Percentiles rank a stretch among this genome's conserved stretches.
Evolutionary conservation across 2,113 vertebrate species (phyloP).

Genomic region (Nematolebias whitei): DNA sequence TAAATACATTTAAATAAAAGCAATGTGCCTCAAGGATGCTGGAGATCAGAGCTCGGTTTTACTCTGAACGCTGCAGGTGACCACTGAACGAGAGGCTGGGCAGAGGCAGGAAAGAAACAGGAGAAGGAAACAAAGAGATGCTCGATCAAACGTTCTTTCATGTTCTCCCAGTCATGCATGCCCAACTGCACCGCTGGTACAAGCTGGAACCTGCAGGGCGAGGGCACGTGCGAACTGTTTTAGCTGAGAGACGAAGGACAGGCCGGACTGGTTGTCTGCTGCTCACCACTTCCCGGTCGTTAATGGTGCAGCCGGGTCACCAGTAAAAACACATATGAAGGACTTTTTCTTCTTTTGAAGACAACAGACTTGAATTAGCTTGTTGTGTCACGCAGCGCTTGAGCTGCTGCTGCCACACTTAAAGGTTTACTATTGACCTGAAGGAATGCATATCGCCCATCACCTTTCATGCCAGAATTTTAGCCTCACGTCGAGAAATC

Average conservation of each 20-base stretch:
- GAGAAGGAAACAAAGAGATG: slow-evolving; percentile 16
- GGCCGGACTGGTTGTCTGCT: slow-evolving; percentile 26
- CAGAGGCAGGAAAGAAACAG: not conserved
- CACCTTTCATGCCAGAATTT: no score
- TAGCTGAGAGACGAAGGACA: slow-evolving; percentile 33
- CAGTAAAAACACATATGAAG: not conserved
- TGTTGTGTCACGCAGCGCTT: not conserved
- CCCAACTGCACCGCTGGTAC: slow-evolving; percentile 18
- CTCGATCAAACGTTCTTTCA: slow-evolving; percentile 10
- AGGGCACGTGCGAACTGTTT: slow-evolving; percentile 41
- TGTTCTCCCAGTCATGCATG: slow-evolving; percentile 20
- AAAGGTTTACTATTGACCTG: not conserved
- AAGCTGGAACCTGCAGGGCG: slow-evolving; percentile 60
- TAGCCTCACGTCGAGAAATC: no score
- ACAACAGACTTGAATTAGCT: not conserved
- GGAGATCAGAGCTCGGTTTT: not conserved
- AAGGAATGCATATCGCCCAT: no score
- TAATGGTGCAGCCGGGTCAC: slow-evolving; percentile 8
- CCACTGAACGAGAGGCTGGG: slow-evolving; percentile 19
- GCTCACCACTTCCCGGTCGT: slow-evolving; percentile 8
- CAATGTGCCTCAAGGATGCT: not conserved
- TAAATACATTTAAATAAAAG: no score
- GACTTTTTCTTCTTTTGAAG: slow-evolving; percentile 1
- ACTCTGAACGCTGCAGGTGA: slow-evolving; percentile 41
- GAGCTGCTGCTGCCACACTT: not conserved